phyloP scores from a whole-genome alignment of 2,113 vertebrate species.

The Nycticebus coucang region DNA sequence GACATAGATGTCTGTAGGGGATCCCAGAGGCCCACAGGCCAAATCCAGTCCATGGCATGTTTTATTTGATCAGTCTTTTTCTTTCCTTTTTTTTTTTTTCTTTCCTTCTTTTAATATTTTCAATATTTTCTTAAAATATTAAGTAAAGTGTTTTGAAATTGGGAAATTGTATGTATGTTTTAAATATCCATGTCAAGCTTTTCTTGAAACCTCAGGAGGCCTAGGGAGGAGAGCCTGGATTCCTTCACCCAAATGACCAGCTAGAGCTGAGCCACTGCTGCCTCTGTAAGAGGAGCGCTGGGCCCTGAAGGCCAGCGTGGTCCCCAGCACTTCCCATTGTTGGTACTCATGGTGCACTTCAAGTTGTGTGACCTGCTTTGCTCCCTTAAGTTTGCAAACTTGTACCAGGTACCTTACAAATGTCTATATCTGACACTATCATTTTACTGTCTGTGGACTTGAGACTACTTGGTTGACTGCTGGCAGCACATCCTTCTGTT shows the following conservation, averaged over 20 bases:
- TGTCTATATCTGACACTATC: background rate
- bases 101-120: background rate
- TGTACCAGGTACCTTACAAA: background rate
- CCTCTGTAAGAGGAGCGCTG: background rate
- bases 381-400: background rate
- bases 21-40: background rate
- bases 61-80: background rate
- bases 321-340: background rate
- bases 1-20: background rate
- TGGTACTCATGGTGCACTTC: background rate
- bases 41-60: background rate
- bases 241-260: background rate
- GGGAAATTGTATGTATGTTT: background rate
- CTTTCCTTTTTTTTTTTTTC: background rate
- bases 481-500: background rate
- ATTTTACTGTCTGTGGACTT: background rate
- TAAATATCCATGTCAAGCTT: background rate
- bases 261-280: background rate
- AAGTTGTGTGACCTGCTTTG: background rate
- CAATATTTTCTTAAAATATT: background rate
- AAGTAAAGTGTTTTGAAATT: slow-evolving; percentile 22
- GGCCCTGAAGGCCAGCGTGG: fast-evolving
- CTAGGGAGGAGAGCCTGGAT: background rate
- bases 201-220: background rate
- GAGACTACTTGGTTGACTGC: background rate